Evolutionary conservation across 1,140 invertebrate genomes (phyloP).

Genomic region (Campoletis sonorensis): DNA sequence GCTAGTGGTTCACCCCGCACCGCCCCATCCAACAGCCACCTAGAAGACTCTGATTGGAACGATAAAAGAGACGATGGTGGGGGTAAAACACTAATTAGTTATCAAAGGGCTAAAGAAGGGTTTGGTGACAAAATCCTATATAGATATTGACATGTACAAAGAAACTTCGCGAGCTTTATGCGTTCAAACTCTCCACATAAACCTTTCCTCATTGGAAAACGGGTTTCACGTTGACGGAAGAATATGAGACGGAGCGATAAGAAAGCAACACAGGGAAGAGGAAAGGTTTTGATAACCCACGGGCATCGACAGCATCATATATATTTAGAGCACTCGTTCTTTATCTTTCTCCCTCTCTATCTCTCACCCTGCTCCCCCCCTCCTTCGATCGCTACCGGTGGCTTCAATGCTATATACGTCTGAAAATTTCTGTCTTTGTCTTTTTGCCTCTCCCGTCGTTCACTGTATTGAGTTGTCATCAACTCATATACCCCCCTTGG

Average conservation of each 20-base stretch:
- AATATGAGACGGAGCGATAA: too few relatives aligned
- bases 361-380: too few relatives aligned
- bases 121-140: constrained; percentile 75
- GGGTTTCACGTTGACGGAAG: neutral
- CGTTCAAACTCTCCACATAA: constrained; percentile 42
- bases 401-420: too few relatives aligned
- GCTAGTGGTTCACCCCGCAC: neutral
- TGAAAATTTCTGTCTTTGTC: constrained; percentile 5
- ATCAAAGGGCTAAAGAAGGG: constrained; percentile 73
- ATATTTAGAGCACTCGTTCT: neutral
- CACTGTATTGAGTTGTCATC: constrained; percentile 39
- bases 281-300: constrained; percentile 11
- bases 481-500: constrained; percentile 20
- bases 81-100: constrained; percentile 77
- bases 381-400: too few relatives aligned
- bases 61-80: constrained; percentile 71
- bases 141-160: neutral
- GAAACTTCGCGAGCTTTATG: constrained; percentile 54
- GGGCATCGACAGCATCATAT: neutral
- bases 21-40: neutral
- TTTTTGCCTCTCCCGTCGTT: constrained; percentile 48
- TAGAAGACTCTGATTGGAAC: constrained; percentile 70
- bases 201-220: neutral
- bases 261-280: too few relatives aligned
- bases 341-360: too few relatives aligned